A percentile compares a stretch with the other conserved stretches of the same genome.
phyloP scores from a whole-genome alignment of 2,888 invertebrate species.

The Leptinotarsa peninsularis region DNA sequence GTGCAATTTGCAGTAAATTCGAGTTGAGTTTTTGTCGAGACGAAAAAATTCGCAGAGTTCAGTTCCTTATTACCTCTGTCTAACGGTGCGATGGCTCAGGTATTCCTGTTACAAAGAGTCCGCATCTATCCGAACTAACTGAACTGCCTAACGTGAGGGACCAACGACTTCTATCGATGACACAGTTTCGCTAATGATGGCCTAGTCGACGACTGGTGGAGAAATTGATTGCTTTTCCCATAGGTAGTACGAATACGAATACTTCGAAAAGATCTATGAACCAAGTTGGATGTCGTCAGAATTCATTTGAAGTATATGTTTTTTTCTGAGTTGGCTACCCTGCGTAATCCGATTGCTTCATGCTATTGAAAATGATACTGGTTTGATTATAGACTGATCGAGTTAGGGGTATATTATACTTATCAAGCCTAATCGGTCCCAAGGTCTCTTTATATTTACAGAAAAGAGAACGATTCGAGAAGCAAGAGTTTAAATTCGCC shows the following conservation, averaged over 20 bases:
- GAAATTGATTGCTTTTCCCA: conserved; percentile 43
- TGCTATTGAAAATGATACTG: no score
- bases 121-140: conserved; percentile 15
- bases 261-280: no score
- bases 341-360: no score
- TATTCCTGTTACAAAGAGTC: neutral
- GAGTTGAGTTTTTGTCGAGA: conserved; percentile 20
- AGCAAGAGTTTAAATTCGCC: no score
- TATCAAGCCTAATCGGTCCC: no score
- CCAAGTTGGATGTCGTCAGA: no score
- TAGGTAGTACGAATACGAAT: neutral
- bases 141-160: conserved; percentile 11
- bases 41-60: conserved; percentile 19
- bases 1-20: conserved; percentile 33
- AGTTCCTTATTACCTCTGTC: conserved; percentile 27
- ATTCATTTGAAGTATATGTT: no score
- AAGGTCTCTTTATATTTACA: no score
- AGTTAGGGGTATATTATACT: no score
- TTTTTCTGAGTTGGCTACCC: no score
- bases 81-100: conserved; percentile 14
- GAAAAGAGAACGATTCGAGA: no score
- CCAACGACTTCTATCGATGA: conserved; percentile 36
- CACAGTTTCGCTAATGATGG: conserved; percentile 43
- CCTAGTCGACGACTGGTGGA: conserved; percentile 25
- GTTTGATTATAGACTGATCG: no score